Evolutionary conservation across 2,797 vertebrate species (phyloP).

Genomic region (Lophotriccus pileatus): DNA sequence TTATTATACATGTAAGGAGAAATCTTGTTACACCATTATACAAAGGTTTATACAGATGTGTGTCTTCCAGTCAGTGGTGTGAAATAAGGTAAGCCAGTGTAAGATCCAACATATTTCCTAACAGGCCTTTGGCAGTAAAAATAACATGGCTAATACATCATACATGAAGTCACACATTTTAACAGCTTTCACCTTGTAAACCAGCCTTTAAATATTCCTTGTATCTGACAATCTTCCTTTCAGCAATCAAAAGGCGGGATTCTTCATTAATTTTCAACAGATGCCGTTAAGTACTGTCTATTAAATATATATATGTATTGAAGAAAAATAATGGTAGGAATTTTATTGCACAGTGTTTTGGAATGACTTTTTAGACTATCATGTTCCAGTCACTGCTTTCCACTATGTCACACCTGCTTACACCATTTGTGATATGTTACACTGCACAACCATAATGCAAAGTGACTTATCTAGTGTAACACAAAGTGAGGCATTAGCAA

Average conservation of each 20-base stretch:
- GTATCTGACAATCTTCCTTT: neutral
- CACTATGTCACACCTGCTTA: slow-evolving; percentile 27
- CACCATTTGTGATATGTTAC: neutral
- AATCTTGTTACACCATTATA: neutral
- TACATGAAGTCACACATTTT: neutral
- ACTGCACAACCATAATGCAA: neutral
- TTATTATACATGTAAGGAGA: neutral
- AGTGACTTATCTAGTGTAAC: slow-evolving; percentile 40
- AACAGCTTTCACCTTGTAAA: neutral
- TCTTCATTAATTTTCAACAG: neutral
- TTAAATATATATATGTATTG: neutral
- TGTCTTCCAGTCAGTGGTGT: neutral
- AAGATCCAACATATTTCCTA: neutral
- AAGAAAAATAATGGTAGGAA: neutral
- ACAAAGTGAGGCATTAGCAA: slow-evolving; percentile 49
- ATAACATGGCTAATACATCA: neutral
- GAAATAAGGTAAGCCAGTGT: neutral
- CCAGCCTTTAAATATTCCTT: neutral
- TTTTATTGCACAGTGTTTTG: neutral
- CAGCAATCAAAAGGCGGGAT: neutral
- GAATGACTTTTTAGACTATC: neutral
- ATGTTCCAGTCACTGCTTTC: neutral
- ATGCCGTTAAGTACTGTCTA: neutral
- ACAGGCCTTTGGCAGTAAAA: neutral
- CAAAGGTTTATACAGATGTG: neutral